Conservation (phyloP, 2,797 vertebrate genomes). For the Leptoclinus maculatus region DNA sequence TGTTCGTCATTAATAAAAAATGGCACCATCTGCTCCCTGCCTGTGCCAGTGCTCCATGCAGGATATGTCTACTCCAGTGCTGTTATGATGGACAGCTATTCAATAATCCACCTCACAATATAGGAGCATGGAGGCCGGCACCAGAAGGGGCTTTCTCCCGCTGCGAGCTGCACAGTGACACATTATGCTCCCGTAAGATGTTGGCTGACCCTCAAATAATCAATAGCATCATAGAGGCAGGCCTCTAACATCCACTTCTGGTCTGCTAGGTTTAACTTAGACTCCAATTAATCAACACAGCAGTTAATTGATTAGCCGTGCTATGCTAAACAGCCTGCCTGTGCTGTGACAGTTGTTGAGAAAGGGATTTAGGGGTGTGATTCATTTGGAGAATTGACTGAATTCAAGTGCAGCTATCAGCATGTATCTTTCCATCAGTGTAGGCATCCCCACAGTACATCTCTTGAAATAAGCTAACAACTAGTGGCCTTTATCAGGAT, state of each 20-base stretch:
- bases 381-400: slow-evolving; percentile 39
- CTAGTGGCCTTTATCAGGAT: neutral
- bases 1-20: slow-evolving; percentile 77
- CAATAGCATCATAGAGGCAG: slow-evolving; percentile 55
- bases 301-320: slow-evolving; percentile 59
- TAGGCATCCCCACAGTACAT: neutral
- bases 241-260: slow-evolving; percentile 51
- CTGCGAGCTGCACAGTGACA: slow-evolving; percentile 45
- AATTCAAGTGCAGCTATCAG: slow-evolving; percentile 26
- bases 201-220: slow-evolving; percentile 56
- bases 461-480: neutral
- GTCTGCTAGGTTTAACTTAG: slow-evolving; percentile 62
- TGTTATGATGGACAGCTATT: slow-evolving; percentile 67
- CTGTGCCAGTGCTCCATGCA: slow-evolving; percentile 59
- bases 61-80: slow-evolving; percentile 56
- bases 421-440: slow-evolving; percentile 8
- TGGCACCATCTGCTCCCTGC: slow-evolving; percentile 71
- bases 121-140: slow-evolving; percentile 33
- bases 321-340: slow-evolving; percentile 58
- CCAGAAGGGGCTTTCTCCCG: slow-evolving; percentile 48
- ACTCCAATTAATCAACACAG: slow-evolving; percentile 62
- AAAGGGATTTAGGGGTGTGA: slow-evolving; percentile 22
- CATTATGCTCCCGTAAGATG: slow-evolving; percentile 47
- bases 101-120: slow-evolving; percentile 68
- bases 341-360: slow-evolving; percentile 40